Evolutionary conservation across 2,113 vertebrate species (phyloP), one percentile per base, ranked within the genome.

Genomic region (Festucalex cinctus): DNA sequence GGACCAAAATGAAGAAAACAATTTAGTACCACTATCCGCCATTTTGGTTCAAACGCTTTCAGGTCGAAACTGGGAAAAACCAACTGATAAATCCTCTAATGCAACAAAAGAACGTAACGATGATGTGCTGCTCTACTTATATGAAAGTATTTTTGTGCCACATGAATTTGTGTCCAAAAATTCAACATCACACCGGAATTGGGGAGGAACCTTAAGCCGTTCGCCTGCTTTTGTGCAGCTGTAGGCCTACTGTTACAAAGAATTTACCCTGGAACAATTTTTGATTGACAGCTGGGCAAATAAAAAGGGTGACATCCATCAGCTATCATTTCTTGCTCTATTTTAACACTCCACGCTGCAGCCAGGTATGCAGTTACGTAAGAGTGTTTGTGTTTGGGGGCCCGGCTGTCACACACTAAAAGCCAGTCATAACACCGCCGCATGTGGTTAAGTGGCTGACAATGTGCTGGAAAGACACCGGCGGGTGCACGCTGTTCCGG

Each of bases 391-490:
- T 71, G 75, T 82, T 72, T 67, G 43, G 65, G 65, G 63, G 65
- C 59, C 35, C 39, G 10, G 63, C 72, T 82, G 65, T 80, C 74
- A 79, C 81, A 84, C 70, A 73, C 76, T n/a, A n/a, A 82, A 76
- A 85, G 28, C 85, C 65, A 75, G 85, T 64, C 4, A 46, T 46
- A 54, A 54, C 5, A 54, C 14, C 26, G 85, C 78, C 82, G 83
- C 85, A 80, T 75, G 85, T 75, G 80, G 80, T 85, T 63, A 74
- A 17, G 66, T 62, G 65, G 26, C 44, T 85, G 80, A 82, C 82
- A 79, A 75, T 77, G 80, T 78, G 70, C 66, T 77, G 78, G 64
- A 75, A n/a, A 51, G 79, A 70, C 73, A 77, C 66, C 71, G 56
- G 43, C 63, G 64, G 76, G 71, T 37, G 73, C 73, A 75, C 65